Conservation (phyloP, 2,797 vertebrate genomes). For the Loris lydekkerianus region DNA sequence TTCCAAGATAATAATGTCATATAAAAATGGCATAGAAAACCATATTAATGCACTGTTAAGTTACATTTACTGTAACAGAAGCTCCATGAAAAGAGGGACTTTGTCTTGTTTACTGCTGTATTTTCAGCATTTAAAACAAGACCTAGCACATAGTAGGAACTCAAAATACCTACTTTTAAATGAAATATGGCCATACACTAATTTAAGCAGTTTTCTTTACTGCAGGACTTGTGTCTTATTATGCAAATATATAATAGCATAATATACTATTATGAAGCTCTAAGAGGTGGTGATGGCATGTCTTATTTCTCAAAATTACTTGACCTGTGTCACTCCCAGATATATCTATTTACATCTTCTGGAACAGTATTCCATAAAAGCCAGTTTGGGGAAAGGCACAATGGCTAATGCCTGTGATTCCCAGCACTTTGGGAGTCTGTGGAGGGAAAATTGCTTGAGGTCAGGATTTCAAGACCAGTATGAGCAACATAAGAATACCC, state of each 20-base stretch:
- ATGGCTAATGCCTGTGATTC: not conserved
- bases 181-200: not conserved
- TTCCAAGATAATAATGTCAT: not conserved
- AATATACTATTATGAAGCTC: not conserved
- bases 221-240: not conserved
- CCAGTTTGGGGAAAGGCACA: not conserved
- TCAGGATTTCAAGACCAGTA: not conserved
- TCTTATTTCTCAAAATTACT: not conserved
- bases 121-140: not conserved
- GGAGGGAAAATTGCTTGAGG: not conserved
- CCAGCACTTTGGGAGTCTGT: not conserved
- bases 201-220: not conserved
- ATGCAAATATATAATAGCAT: not conserved
- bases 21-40: not conserved
- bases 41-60: not conserved
- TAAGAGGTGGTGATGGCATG: not conserved
- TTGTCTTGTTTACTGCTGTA: not conserved
- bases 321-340: not conserved
- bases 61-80: not conserved
- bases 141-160: not conserved
- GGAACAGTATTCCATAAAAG: not conserved
- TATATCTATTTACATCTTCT: not conserved
- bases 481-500: not conserved
- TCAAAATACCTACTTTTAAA: conserved; percentile 5
- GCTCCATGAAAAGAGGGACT: not conserved